Evolutionary conservation across 2,888 invertebrate species (phyloP).

Genomic region (Lutraria lutraria): DNA sequence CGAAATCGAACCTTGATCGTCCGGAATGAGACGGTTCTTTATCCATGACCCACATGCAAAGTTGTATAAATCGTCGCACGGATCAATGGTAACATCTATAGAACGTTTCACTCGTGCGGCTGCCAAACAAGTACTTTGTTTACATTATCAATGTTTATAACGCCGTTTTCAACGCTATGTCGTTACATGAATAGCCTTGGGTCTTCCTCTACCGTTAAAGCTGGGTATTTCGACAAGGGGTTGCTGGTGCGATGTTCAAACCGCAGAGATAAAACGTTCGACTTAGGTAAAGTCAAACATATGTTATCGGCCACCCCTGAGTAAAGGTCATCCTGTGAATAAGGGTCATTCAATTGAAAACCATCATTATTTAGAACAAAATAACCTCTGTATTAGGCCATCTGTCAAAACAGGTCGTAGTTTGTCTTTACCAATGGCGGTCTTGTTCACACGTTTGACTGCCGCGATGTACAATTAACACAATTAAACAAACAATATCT

Average conservation of each 20-base stretch:
- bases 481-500: neutral
- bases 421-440: no score
- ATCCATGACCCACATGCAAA: slow-evolving; percentile 96
- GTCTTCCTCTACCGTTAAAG: neutral
- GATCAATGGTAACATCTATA: slow-evolving; percentile 92
- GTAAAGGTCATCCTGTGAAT: no score
- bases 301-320: no score
- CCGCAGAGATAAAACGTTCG: neutral
- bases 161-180: neutral
- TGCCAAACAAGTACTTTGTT: neutral
- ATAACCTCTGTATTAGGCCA: no score
- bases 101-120: slow-evolving; percentile 92
- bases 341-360: no score
- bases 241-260: neutral
- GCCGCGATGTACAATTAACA: neutral
- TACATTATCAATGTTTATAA: neutral
- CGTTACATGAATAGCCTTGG: neutral
- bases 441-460: no score
- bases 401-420: no score
- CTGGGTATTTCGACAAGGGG: neutral
- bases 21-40: slow-evolving; percentile 87
- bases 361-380: no score
- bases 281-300: neutral
- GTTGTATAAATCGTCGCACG: slow-evolving; percentile 94
- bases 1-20: slow-evolving; percentile 90